Evolutionary conservation across 2,888 invertebrate species (phyloP).

Genomic region (Noctua janthina): DNA sequence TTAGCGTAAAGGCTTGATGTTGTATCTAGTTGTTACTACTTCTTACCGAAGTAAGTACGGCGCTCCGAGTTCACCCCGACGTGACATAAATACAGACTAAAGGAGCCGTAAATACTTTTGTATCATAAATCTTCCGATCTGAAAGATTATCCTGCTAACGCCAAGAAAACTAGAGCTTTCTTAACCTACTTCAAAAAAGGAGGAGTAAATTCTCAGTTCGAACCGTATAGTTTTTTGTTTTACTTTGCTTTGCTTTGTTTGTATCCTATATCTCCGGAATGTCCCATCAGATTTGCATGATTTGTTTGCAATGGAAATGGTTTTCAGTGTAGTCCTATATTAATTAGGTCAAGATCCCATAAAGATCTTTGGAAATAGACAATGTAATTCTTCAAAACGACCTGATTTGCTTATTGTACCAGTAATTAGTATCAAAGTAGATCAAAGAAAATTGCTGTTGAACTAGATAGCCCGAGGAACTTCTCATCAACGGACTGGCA

Average conservation of each 20-base stretch:
- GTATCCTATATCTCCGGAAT: background rate
- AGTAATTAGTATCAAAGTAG: background rate
- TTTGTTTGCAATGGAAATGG: background rate
- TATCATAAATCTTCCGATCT: slow-evolving; percentile 48
- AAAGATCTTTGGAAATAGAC: background rate
- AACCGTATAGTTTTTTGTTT: background rate
- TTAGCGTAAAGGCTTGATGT: background rate
- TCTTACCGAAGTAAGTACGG: slow-evolving; percentile 13
- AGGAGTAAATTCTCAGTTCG: background rate
- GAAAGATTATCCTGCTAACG: slow-evolving; percentile 29
- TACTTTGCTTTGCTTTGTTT: background rate
- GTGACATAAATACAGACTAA: slow-evolving; percentile 45
- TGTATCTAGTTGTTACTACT: slow-evolving; percentile 3
- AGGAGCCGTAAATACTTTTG: slow-evolving; percentile 42
- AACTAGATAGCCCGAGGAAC: background rate
- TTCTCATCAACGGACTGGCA: background rate
- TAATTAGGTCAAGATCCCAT: background rate
- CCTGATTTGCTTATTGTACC: background rate
- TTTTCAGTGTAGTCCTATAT: background rate
- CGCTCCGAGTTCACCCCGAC: slow-evolving; percentile 15
- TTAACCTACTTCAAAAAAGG: background rate
- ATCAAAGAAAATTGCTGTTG: background rate
- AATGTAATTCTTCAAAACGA: background rate
- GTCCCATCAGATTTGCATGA: background rate
- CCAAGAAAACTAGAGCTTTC: slow-evolving; percentile 22